phyloP scores from a whole-genome alignment of 53 echinoderm and acorn worm genomes.

The Luidia sarsii region DNA sequence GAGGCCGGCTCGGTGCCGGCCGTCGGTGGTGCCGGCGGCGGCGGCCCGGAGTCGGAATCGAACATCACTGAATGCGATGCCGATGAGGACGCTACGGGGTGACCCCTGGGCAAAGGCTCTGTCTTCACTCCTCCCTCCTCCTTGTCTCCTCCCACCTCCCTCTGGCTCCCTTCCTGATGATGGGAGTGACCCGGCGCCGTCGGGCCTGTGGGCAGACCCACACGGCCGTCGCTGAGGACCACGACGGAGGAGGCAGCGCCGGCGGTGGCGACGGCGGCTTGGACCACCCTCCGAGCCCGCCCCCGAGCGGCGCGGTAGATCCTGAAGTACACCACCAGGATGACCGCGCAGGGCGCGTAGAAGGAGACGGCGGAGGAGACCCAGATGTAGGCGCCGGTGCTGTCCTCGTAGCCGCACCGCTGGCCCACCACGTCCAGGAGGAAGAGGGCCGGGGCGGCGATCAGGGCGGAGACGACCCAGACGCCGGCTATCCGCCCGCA shows the following conservation, averaged over 20 bases:
- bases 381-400: conserved; percentile 52
- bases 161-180: not conserved
- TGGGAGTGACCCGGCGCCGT: too few species aligned
- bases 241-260: not conserved
- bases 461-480: conserved; percentile 81
- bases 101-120: not conserved
- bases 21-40: not conserved
- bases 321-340: conserved; percentile 83
- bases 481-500: conserved; percentile 66
- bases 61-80: not conserved
- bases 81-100: not conserved
- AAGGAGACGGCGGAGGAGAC: conserved; percentile 74
- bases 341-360: conserved; percentile 86
- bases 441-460: conserved; percentile 76
- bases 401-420: not conserved
- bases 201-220: too few species aligned
- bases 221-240: conserved; percentile 76
- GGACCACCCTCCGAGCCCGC: conserved; percentile 58
- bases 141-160: not conserved
- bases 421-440: conserved; percentile 54
- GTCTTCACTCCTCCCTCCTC: not conserved
- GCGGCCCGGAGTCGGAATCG: not conserved
- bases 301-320: conserved; percentile 78
- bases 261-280: conserved; percentile 17
- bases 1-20: not conserved